Conservation (phyloP, 2,888 invertebrate species). For the Mythimna lalbum region DNA sequence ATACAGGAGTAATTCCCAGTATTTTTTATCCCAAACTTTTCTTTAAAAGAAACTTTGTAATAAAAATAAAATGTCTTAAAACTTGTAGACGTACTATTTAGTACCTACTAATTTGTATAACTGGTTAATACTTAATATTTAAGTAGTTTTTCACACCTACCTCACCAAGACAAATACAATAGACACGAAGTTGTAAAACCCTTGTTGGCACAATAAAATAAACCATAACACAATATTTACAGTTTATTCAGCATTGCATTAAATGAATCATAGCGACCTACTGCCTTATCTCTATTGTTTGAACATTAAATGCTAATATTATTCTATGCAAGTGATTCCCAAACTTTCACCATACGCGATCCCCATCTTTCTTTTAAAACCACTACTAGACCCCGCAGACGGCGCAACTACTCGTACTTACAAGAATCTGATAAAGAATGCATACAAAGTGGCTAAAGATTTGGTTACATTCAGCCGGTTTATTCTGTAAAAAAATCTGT, state of each 20-base stretch:
- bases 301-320: conserved; percentile 39
- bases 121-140: background rate
- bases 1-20: too few relatives aligned
- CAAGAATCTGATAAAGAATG: background rate
- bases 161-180: background rate
- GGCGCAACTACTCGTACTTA: background rate
- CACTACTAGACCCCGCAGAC: too few relatives aligned
- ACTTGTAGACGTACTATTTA: background rate
- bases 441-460: background rate
- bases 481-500: too few relatives aligned
- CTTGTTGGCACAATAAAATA: conserved; percentile 23
- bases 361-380: background rate
- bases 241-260: conserved; percentile 32
- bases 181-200: conserved; percentile 3
- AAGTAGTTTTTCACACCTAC: background rate
- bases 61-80: too few relatives aligned
- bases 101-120: background rate
- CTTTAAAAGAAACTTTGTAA: too few relatives aligned
- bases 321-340: conserved; percentile 1
- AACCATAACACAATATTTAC: conserved; percentile 13
- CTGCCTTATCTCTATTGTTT: conserved; percentile 38
- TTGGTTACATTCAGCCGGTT: background rate
- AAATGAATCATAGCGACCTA: conserved; percentile 37
- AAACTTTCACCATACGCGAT: background rate
- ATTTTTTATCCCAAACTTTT: too few relatives aligned